Evolutionary conservation across 2,797 vertebrate genomes (phyloP).

Genomic region (Crocodylus rhombifer): DNA sequence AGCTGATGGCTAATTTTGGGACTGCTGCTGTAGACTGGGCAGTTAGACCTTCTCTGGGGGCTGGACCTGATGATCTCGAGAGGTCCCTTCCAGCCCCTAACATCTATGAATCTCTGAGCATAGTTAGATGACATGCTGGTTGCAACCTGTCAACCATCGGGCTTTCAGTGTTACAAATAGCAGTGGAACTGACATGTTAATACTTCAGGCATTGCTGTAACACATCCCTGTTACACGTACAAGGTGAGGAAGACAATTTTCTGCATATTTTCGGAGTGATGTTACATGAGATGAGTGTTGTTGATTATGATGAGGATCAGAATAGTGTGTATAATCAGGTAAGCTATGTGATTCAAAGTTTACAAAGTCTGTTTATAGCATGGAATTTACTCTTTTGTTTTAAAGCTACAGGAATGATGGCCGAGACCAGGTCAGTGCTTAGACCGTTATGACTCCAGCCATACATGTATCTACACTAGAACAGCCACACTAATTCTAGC

Average conservation of each 20-base stretch:
- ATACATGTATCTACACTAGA: too few relatives aligned
- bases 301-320: neutral
- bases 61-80: too few relatives aligned
- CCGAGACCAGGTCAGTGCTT: too few relatives aligned
- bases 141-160: neutral
- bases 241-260: neutral
- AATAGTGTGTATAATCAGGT: conserved; percentile 12
- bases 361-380: neutral
- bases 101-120: neutral
- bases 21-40: neutral
- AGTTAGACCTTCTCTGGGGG: neutral
- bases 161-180: neutral
- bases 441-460: too few relatives aligned
- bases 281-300: neutral
- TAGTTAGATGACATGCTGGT: neutral
- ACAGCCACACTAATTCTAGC: too few relatives aligned
- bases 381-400: too few relatives aligned
- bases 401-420: accelerated
- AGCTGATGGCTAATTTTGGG: conserved; percentile 23
- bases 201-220: neutral
- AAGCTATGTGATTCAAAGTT: neutral
- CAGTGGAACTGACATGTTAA: neutral
- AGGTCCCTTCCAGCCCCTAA: too few relatives aligned
- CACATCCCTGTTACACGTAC: neutral
- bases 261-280: neutral